A percentile compares a stretch with the other conserved stretches of the same genome.
phyloP scores from a whole-genome alignment of 2,113 vertebrate species.

The Myxocyprinus asiaticus region DNA sequence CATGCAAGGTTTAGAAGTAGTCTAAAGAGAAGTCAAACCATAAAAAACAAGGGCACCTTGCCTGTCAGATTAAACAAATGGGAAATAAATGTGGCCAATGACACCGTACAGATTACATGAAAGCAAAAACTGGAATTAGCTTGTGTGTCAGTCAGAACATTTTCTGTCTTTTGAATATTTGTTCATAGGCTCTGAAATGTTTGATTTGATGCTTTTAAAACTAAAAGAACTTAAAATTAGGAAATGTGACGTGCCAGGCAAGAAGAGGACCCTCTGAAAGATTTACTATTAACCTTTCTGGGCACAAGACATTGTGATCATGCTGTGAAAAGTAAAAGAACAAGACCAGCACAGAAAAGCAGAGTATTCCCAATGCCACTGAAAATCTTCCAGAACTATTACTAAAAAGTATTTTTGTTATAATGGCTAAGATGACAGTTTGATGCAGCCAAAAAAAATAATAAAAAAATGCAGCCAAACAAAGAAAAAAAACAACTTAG shows the following conservation, averaged over 20 bases:
- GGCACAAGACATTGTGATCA: conserved; percentile 19
- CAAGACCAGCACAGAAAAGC: not conserved
- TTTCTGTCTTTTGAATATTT: too few relatives aligned
- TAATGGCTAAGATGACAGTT: conserved; percentile 70
- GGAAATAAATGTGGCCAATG: not conserved
- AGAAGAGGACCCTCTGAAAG: too few relatives aligned
- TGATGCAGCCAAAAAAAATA: conserved; percentile 79
- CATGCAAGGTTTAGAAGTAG: conserved; percentile 39
- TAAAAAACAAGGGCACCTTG: not conserved
- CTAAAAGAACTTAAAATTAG: too few relatives aligned
- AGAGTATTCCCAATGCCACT: conserved; percentile 40
- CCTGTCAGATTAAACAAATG: not conserved
- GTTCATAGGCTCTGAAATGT: too few relatives aligned
- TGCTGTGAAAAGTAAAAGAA: conserved; percentile 25
- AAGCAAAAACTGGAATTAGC: not conserved
- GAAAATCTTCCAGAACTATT: conserved; percentile 49
- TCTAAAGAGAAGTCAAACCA: conserved; percentile 4
- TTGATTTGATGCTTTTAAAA: too few relatives aligned
- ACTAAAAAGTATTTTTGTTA: too few relatives aligned
- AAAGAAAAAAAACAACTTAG: too few relatives aligned
- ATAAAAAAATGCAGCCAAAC: conserved; percentile 8
- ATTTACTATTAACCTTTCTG: conserved; percentile 24
- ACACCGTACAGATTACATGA: not conserved
- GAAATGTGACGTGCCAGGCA: not conserved
- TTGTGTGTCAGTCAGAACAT: too few relatives aligned